These are phyloP conservation scores for Eubasilissa splendida DNA, from an alignment of 2,888 invertebrate genomes.

Conservation along the genomic window DNA sequence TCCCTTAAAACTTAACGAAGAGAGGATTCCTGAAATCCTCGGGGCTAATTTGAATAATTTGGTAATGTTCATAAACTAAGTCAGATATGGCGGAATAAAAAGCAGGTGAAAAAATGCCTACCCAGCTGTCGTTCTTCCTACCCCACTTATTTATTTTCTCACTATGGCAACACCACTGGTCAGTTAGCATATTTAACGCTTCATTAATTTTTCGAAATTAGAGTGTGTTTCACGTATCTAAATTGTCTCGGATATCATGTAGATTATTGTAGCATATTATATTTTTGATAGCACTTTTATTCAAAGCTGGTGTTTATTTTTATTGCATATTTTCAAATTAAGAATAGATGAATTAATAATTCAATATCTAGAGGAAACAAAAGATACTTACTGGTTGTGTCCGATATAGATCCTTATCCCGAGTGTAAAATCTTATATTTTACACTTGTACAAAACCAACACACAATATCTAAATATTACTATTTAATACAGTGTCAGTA, in stretches of 20 bases:
- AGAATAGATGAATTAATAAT: too few relatives aligned
- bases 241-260: slow-evolving; percentile 21
- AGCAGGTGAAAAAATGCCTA: slow-evolving; percentile 43
- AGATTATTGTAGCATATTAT: too few relatives aligned
- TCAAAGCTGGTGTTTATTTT: too few relatives aligned
- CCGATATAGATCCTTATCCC: too few relatives aligned
- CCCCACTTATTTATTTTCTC: slow-evolving; percentile 30
- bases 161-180: slow-evolving; percentile 35
- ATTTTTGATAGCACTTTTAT: too few relatives aligned
- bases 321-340: too few relatives aligned
- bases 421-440: too few relatives aligned
- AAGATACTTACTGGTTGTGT: too few relatives aligned
- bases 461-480: too few relatives aligned
- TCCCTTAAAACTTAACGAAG: slow-evolving; percentile 12
- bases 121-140: slow-evolving; percentile 34
- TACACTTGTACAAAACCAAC: too few relatives aligned
- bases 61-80: slow-evolving; percentile 33
- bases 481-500: too few relatives aligned
- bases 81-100: slow-evolving; percentile 24
- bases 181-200: slow-evolving; percentile 44
- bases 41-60: slow-evolving; percentile 34
- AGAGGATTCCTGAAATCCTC: slow-evolving; percentile 19
- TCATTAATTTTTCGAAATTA: slow-evolving; percentile 40
- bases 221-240: slow-evolving; percentile 30
- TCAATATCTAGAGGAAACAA: too few relatives aligned